Evolutionary conservation across 2,113 vertebrate species (phyloP), one percentile per base, ranked within the genome.

Genomic region (Menidia beryllina): DNA sequence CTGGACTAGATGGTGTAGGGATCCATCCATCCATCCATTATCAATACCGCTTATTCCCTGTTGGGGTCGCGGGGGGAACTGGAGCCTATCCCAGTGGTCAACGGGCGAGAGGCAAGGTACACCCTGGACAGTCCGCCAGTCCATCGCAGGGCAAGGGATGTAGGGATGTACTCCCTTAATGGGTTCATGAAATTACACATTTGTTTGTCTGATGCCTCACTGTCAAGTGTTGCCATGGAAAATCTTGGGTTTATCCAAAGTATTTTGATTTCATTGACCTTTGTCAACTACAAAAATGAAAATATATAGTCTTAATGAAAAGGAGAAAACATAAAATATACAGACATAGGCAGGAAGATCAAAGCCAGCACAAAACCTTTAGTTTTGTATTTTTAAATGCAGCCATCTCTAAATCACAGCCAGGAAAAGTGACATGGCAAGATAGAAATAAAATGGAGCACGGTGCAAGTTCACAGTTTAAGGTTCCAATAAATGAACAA

Each of bases 391-490:
- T 8, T 30, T 24, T 27, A 72, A 69, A 80, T 52, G 59, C 43
- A 21, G 5, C 75, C 38, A 5, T 54, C 36, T 68, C 51, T 25
- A 20, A 17, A 66, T 50, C 38, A 30, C 56, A 62, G 47, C 34
- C 63, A 60, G 25, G 61, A 51, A 71, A 52, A 8, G 47, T 36
- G 26, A 73, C 64, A 66, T 15, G 19, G 49, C 69, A 30, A n/a
- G 74, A 62, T 62, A 72, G 82, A 78, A 80, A 86, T 79, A 71
- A 51, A 75, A 79, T 48, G 66, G 69, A 72, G 63, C n/a, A 20
- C 66, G 59, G 57, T 67, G 26, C 59, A 11, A 23, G 34, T 26
- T 56, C 34, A 0, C 50, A 48, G 58, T 58, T 80, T 21, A 27
- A 60, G 41, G 59, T 8, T 69, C 30, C 65, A 66, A 79, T 69